Base-by-base conservation (phyloP, 1,140 invertebrate genomes). In the Drosophila nannoptera region DNA sequence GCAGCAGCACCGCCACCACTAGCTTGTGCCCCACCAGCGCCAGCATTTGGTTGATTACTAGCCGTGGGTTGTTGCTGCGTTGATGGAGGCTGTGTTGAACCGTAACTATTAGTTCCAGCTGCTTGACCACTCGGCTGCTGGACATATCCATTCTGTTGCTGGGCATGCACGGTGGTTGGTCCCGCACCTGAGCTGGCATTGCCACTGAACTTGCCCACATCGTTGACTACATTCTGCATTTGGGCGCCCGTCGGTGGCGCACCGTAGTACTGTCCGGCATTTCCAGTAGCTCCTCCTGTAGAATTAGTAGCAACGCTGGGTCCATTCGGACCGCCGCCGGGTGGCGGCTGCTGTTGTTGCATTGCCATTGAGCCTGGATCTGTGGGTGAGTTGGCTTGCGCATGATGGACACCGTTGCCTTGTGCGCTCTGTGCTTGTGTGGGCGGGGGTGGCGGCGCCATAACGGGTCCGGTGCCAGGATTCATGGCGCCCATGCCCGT, bases 101-200 rank as follows among this genome's bases (percentile, higher is more conserved):
- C 80, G 35, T 77, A 87, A 31, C 46, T 69, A 4, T 55, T 48
- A 0, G 53, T 54, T 14, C 67, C 63, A 2, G 61, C 36, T 11
- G 49, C 14, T 54, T 33, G n/a, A 38, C 63, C 36, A 14, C n/a
- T 59, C n/a, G 72, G 45, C 54, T 81, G 75, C 11, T 67, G 46
- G 7, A 88, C 86, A 58, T 89, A 91, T 7, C 90, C 90, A 68
- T 91, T 91, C 73, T 91, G 91, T 63, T 90, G 90, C 32, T 90
- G 90, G 29, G 90, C 36, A 29, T 83, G 78, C 12, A 90, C 54
- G 87, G 90, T 67, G 7, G 90, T 82, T 6, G 56, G 58, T n/a
- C 63, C 78, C 1, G 65, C 78, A 75, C 45, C 59, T 49, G 40
- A 68, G 72, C 56, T 59, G 4, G 58, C 50, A n/a, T 55, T 69